phyloP scores from a whole-genome alignment of 2,113 vertebrate genomes.

The Lycocorax pyrrhopterus region DNA sequence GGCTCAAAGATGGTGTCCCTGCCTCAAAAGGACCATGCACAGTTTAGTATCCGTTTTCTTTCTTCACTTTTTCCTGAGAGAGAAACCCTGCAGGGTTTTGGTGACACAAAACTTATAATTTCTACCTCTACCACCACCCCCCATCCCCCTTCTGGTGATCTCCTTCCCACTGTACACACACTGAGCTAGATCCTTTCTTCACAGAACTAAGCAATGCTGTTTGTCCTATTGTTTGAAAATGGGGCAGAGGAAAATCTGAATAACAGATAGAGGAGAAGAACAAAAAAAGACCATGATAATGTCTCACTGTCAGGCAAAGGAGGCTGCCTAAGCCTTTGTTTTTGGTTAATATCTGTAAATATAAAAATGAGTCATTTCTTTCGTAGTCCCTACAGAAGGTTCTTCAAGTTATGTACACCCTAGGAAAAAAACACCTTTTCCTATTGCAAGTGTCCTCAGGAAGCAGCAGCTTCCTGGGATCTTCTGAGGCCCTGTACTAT shows the following conservation, averaged over 20 bases:
- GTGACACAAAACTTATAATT: not conserved
- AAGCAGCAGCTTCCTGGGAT: not conserved
- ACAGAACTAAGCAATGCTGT: not conserved
- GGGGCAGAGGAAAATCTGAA: not conserved
- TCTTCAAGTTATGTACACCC: not conserved
- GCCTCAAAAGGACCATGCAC: not conserved
- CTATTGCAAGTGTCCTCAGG: not conserved
- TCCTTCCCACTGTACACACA: not conserved
- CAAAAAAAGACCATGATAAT: not conserved
- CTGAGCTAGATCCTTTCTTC: not conserved
- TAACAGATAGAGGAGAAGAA: not conserved
- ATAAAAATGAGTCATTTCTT: not conserved
- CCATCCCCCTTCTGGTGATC: not conserved
- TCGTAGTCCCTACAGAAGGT: not conserved
- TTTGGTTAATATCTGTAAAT: not conserved
- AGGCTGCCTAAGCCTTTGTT: not conserved
- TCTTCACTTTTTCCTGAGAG: not conserved
- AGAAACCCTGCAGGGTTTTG: not conserved
- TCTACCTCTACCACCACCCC: fast-evolving
- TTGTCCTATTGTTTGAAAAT: not conserved
- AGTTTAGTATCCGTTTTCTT: not conserved
- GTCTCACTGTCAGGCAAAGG: not conserved
- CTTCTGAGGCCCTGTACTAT: not conserved
- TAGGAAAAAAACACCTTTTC: not conserved
- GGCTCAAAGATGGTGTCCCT: not conserved